These are phyloP conservation scores for Cyrtodaria siliqua DNA, from an alignment of 2,888 invertebrate genomes.

Conservation along the genomic window DNA sequence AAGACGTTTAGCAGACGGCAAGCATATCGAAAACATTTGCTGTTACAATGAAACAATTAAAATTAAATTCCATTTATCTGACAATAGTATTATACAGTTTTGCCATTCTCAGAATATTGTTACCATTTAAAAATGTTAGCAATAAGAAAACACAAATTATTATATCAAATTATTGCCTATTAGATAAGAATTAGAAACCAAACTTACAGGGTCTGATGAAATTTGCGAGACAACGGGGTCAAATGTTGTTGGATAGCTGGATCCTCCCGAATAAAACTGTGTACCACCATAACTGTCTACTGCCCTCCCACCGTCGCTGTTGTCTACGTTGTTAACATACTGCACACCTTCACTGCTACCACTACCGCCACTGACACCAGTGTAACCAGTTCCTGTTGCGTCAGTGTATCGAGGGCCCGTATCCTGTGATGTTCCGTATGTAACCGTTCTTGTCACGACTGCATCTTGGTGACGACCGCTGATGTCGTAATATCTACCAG, in stretches of 20 bases:
- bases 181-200: background rate
- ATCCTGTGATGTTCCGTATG: conserved; percentile 11
- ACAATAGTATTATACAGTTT: too few relatives aligned
- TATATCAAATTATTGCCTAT: too few relatives aligned
- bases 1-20: too few relatives aligned
- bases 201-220: conserved; percentile 49
- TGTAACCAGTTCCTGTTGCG: too few relatives aligned
- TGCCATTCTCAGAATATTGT: too few relatives aligned
- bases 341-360: background rate
- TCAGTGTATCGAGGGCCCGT: background rate
- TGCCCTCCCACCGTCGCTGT: conserved; percentile 4
- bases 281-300: conserved; percentile 47
- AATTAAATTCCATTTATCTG: too few relatives aligned
- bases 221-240: conserved; percentile 52
- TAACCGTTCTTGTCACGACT: conserved; percentile 20
- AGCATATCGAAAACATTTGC: too few relatives aligned
- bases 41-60: too few relatives aligned
- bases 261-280: conserved; percentile 44
- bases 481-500: conserved; percentile 46
- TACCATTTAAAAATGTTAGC: too few relatives aligned
- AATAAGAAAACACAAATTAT: too few relatives aligned
- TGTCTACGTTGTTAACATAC: background rate
- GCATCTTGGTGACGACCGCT: conserved; percentile 43
- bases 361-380: background rate
- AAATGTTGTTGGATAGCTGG: conserved; percentile 44